Evolutionary conservation across 2,797 vertebrate species (phyloP), one percentile per base, ranked within the genome.

Genomic region (Hipposideros larvatus): DNA sequence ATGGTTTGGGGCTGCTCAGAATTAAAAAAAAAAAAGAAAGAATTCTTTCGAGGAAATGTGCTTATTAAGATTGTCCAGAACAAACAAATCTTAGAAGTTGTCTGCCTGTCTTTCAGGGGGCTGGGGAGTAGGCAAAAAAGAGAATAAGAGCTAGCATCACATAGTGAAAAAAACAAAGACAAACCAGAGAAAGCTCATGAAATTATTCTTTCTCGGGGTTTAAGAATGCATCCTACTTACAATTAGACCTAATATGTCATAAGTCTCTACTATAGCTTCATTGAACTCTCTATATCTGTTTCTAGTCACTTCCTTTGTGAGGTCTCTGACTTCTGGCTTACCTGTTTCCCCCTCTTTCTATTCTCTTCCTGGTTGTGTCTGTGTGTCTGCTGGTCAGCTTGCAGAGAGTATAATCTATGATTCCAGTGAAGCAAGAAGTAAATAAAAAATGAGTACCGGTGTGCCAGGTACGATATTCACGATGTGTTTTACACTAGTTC

Each of bases 81-180:
- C n/a, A 82, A 82, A 80, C 0, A 8, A 5, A 0, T 51, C 22
- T 61, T 46, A 53, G 31, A 37, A 46, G 73, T 48, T 80, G n/a
- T 74, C 43, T 57, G 34, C 18, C 66, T 92, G 21, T 59, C 15
- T 80, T 66, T 8, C 11, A 28, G 26, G 16, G 5, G 14, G 0
- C 3, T 24, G 0, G 41, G 4, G 14, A 4, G 2, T 41, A 71
- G 1, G 34, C 11, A 37, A 22, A 7, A 82, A 59, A 90, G 11
- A 0, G 4, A 75, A 19, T 0, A 74, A 3, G 2, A 3, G 2
- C 3, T 6, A 43, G 22, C n/a, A 75, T 46, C 19, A 13, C 7
- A 26, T 4, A 66, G 11, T 37, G 22, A 28, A 53, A 55, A 57
- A 73, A 48, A 8, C 37, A 77, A 48, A 86, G n/a, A 11, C 4